Base-by-base conservation (phyloP, 2,888 invertebrate species). In the Digitonthophagus gazella region DNA sequence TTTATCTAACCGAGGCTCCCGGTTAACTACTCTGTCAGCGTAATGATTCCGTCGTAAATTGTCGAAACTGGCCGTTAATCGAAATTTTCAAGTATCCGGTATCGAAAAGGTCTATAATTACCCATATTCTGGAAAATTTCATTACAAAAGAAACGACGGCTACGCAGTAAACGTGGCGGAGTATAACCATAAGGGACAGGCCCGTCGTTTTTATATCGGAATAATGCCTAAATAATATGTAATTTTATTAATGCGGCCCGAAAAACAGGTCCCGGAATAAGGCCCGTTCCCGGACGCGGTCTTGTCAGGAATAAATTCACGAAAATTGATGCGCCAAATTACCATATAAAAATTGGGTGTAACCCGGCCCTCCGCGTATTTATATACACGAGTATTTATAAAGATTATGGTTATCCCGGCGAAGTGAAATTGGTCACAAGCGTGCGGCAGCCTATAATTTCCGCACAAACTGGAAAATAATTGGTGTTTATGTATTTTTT, bases 301-400 rank as follows among this genome's bases (percentile, higher is more conserved):
- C 19, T 61, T 61, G 61, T 61, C 61, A 19, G 18, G 61, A 19
- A 19, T 61, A 61, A 61, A 61, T 61, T 20, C 61, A 3, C n/a
- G n/a, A 19, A 61, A 61, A 61, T 61, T 61, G 61, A 61, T 61
- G 61, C 61, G 16, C 16, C 18, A 18, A 61, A 61, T 61, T 61
- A 61, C 61, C 61, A 61, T 61, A 61, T 20, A 61, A 19, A 61
- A 61, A 61, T 61, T 61, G 61, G 18, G 61, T 61, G 61, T 61
- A 61, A 61, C 20, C 61, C 61, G 61, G 18, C 61, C n/a, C 20
- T 18, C 19, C 20, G 20, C 61, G 61, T 61, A 61, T 61, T 61
- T 61, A 61, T 61, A 61, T 61, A 61, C 61, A 61, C 20, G 61
- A 18, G 61, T 61, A 61, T 61, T 61, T 61, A 61, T 61, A 61